phyloP scores from a whole-genome alignment of 2,113 vertebrate genomes.

The Pica pica region DNA sequence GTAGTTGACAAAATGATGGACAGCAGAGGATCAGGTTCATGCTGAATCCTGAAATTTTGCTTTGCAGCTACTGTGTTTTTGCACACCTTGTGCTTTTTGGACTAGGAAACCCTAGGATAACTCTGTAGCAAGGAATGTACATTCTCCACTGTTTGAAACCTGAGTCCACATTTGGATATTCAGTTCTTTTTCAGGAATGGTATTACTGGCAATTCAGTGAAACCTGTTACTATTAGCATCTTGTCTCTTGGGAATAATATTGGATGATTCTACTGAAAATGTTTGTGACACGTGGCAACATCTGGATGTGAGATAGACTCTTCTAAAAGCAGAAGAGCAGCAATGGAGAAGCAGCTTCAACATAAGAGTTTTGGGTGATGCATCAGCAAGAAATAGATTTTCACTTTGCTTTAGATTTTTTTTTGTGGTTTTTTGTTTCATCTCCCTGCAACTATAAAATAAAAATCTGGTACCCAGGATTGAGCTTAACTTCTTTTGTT shows the following conservation, averaged over 20 bases:
- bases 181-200: background rate
- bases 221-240: background rate
- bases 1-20: background rate
- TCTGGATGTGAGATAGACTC: background rate
- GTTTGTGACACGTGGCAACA: background rate
- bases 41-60: background rate
- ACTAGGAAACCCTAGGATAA: background rate
- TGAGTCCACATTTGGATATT: background rate
- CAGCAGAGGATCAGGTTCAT: background rate
- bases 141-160: background rate
- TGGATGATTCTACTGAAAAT: background rate
- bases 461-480: background rate
- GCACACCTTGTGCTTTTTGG: background rate
- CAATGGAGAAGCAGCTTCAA: fast-evolving
- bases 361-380: background rate
- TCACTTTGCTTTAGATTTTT: background rate
- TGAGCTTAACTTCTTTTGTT: background rate
- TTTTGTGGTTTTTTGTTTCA: background rate
- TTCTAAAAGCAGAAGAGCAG: background rate
- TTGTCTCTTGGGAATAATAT: background rate
- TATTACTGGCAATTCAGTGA: background rate
- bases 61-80: background rate
- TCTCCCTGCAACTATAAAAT: background rate
- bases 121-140: background rate
- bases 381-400: background rate